Evolutionary conservation across 2,797 vertebrate species (phyloP).

Genomic region (Rhinichthys osculus): DNA sequence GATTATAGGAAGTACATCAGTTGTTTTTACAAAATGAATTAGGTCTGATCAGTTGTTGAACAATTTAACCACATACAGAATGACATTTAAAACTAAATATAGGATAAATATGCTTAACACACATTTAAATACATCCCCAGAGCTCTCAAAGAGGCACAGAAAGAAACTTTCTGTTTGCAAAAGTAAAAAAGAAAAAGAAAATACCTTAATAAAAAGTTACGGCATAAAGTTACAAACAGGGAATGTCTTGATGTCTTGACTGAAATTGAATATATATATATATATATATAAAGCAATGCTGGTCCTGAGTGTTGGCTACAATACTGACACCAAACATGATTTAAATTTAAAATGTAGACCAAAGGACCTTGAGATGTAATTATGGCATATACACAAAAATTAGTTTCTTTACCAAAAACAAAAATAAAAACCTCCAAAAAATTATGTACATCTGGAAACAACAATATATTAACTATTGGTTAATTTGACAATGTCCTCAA

Average conservation of each 20-base stretch:
- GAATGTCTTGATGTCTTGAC: background rate
- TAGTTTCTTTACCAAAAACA: background rate
- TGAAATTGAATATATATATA: background rate
- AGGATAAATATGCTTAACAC: background rate
- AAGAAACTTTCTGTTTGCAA: background rate
- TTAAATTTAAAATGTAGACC: background rate
- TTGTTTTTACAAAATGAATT: background rate
- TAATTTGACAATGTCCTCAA: constrained; percentile 9
- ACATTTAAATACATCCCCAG: background rate
- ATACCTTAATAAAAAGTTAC: constrained; percentile 42
- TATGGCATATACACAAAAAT: background rate
- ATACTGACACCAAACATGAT: constrained; percentile 8
- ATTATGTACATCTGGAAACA: no score
- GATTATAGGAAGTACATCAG: background rate
- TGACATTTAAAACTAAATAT: background rate
- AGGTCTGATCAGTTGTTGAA: background rate
- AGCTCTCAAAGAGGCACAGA: background rate
- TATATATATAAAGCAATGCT: background rate
- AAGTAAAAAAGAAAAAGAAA: background rate
- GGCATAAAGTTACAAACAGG: constrained; percentile 36
- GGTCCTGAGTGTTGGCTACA: constrained; percentile 55
- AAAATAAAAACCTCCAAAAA: no score
- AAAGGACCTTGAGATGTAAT: constrained; percentile 9
- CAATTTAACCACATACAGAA: background rate
- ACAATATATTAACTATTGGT: background rate